Evolutionary conservation across 2,888 invertebrate genomes (phyloP).

Genomic region (Erynnis tages): DNA sequence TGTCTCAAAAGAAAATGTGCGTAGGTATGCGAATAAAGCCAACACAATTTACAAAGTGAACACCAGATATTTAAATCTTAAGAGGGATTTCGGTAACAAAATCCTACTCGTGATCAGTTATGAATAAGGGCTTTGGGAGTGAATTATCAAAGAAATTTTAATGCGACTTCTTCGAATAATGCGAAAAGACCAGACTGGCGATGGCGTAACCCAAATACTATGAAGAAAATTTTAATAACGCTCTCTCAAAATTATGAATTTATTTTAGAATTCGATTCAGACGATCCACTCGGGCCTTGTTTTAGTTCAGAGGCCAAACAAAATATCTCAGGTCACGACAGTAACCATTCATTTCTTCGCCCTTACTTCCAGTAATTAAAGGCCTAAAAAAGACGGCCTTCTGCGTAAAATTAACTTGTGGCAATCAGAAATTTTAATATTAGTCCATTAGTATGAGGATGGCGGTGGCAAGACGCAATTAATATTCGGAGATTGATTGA

Average conservation of each 20-base stretch:
- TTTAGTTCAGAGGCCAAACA: neutral
- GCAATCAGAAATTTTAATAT: constrained; percentile 23
- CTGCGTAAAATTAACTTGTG: constrained; percentile 16
- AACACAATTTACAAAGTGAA: no score
- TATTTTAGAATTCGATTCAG: neutral
- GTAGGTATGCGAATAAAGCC: no score
- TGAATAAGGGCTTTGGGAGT: no score
- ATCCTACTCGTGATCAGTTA: no score
- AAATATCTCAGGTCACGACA: neutral
- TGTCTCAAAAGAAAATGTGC: no score
- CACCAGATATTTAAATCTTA: no score
- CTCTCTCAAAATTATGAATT: constrained; percentile 14
- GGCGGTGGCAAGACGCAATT: constrained; percentile 11
- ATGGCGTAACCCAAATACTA: no score
- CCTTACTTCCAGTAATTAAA: constrained; percentile 12
- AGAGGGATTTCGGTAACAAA: no score
- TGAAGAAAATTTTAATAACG: no score
- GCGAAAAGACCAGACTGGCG: no score
- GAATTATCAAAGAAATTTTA: no score
- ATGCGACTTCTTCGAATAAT: no score
- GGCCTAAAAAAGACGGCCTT: constrained; percentile 8
- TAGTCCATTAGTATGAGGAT: constrained; percentile 17
- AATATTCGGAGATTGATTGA: constrained; percentile 27
- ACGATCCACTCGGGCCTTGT: neutral
- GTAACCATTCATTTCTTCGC: constrained; percentile 3